Percentiles rank a stretch among this genome's conserved stretches.
phyloP scores from a whole-genome alignment of 2,113 vertebrate species.

The Eudyptes chrysolophus region DNA sequence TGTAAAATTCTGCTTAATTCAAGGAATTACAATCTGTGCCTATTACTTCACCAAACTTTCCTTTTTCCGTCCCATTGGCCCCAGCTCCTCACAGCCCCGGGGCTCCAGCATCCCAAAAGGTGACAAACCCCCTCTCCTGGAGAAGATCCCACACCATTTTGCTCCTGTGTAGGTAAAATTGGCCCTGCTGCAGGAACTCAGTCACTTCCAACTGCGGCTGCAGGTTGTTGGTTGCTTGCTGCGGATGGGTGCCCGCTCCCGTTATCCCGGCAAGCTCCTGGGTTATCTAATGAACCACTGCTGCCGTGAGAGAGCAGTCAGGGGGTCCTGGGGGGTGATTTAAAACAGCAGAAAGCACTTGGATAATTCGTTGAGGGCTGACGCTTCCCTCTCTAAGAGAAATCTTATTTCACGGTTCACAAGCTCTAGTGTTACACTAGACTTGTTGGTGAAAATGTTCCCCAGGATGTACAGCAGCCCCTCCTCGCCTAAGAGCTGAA shows the following conservation, averaged over 20 bases:
- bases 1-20: not conserved
- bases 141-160: not conserved
- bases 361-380: constrained; percentile 2
- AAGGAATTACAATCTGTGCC: not conserved
- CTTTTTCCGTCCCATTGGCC: accelerated
- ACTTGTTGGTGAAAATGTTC: not conserved
- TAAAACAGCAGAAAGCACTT: constrained; percentile 8
- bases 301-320: not conserved
- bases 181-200: not conserved
- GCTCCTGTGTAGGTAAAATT: not conserved
- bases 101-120: not conserved
- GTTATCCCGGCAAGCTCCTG: constrained; percentile 50
- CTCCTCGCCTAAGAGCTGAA: not conserved
- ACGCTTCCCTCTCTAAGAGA: constrained; percentile 57
- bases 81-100: not conserved
- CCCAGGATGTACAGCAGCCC: not conserved
- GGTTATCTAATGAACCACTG: constrained; percentile 58
- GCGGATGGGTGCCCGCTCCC: constrained; percentile 42
- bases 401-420: constrained; percentile 69
- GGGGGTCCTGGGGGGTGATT: constrained; percentile 4
- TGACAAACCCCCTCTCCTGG: not conserved
- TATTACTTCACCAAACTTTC: not conserved
- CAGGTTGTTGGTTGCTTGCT: not conserved
- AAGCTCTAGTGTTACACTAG: constrained; percentile 13
- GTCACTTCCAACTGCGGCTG: not conserved